These are phyloP conservation scores for Antheraea assamensis DNA, from an alignment of 2,888 invertebrate genomes.

Conservation along the genomic window DNA sequence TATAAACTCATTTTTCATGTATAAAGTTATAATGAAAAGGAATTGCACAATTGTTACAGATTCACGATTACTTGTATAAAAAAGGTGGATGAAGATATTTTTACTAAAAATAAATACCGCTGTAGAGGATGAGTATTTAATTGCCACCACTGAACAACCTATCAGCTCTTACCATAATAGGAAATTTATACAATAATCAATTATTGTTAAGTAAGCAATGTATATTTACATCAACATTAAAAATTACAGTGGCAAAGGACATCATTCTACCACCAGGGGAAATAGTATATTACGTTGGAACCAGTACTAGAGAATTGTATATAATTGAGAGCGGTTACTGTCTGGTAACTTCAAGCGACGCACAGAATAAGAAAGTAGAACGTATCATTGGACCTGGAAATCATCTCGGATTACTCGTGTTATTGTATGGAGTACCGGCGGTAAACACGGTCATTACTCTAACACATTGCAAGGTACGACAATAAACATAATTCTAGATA, in stretches of 20 bases:
- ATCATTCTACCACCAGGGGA: conserved; percentile 77
- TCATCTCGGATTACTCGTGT: conserved; percentile 71
- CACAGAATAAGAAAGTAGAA: conserved; percentile 57
- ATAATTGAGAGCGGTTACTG: conserved; percentile 80
- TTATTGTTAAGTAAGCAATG: background rate
- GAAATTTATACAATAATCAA: background rate
- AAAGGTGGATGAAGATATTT: too few relatives aligned
- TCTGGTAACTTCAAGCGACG: conserved; percentile 59
- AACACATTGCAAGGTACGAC: conserved; percentile 76
- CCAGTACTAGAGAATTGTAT: conserved; percentile 76
- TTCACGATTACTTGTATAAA: too few relatives aligned
- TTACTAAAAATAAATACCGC: too few relatives aligned
- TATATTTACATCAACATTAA: background rate
- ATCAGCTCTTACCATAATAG: too few relatives aligned
- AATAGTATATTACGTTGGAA: conserved; percentile 78
- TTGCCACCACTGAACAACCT: too few relatives aligned
- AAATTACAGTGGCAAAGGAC: conserved; percentile 60
- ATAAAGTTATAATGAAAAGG: too few relatives aligned
- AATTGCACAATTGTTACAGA: too few relatives aligned
- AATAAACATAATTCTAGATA: background rate
- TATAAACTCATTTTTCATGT: too few relatives aligned
- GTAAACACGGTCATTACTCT: conserved; percentile 73
- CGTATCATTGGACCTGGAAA: conserved; percentile 71
- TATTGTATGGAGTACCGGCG: conserved; percentile 76
- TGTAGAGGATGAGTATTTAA: too few relatives aligned